A percentile compares a stretch with the other conserved stretches of the same genome.
phyloP scores from a whole-genome alignment of 2,888 invertebrate genomes.

The Craniophora ligustri region DNA sequence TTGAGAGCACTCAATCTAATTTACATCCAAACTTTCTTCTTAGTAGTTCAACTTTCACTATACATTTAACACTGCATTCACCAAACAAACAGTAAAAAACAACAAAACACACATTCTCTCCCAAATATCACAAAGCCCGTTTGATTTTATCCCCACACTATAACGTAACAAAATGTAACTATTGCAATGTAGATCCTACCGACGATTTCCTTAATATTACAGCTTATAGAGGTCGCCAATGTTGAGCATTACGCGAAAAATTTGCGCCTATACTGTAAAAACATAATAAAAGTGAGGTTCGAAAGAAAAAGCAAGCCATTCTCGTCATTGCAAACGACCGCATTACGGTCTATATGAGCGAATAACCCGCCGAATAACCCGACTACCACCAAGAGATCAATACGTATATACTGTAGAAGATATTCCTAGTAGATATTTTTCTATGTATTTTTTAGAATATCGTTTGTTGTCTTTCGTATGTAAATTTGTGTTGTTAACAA shows the following conservation, averaged over 20 bases:
- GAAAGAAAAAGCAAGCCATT: slow-evolving; percentile 58
- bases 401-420: slow-evolving; percentile 51
- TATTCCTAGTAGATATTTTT: slow-evolving; percentile 39
- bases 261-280: slow-evolving; percentile 60
- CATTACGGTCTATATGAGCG: slow-evolving; percentile 56
- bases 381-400: slow-evolving; percentile 56
- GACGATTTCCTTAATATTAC: slow-evolving; percentile 61
- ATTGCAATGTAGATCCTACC: slow-evolving; percentile 57
- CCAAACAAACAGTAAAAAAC: slow-evolving; percentile 9
- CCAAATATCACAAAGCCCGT: slow-evolving; percentile 36
- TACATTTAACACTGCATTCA: too few relatives aligned
- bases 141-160: slow-evolving; percentile 48
- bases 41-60: too few relatives aligned
- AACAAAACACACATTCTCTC: slow-evolving; percentile 5
- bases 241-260: slow-evolving; percentile 53
- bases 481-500: slow-evolving; percentile 17
- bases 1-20: too few relatives aligned
- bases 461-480: slow-evolving; percentile 10
- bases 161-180: slow-evolving; percentile 50
- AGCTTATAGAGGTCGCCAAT: slow-evolving; percentile 64
- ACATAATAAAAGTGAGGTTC: slow-evolving; percentile 59
- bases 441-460: slow-evolving; percentile 1
- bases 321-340: slow-evolving; percentile 59
- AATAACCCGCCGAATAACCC: slow-evolving; percentile 47
- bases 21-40: too few relatives aligned